Evolutionary conservation across 64 coral and sea anemone species (phyloP).

Genomic region (Montipora efflorescens): DNA sequence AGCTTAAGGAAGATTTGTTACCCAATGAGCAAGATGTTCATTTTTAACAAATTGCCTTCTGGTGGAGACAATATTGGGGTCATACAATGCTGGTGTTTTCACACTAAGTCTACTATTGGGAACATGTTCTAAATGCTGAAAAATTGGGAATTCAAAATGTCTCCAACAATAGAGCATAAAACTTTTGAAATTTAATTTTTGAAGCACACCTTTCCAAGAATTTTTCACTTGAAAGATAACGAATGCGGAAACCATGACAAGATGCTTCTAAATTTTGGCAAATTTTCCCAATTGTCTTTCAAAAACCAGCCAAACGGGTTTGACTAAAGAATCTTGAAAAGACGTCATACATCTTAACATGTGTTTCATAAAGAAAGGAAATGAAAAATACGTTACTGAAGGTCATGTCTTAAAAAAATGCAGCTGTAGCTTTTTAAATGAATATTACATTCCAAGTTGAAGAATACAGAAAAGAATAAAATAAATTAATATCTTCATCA

Average conservation of each 20-base stretch:
- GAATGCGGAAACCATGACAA: not conserved
- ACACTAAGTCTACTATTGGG: not conserved
- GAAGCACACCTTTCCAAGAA: not conserved
- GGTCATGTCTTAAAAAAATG: not conserved
- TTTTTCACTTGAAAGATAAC: not conserved
- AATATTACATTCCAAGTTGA: not conserved
- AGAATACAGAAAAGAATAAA: not conserved
- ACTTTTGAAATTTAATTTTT: not conserved
- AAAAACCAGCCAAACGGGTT: not conserved
- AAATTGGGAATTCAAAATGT: not conserved
- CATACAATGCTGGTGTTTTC: not conserved
- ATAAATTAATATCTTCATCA: no score
- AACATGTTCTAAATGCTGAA: not conserved
- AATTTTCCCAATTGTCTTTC: conserved; percentile 7
- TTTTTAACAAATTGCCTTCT: not conserved
- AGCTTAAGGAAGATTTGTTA: not conserved
- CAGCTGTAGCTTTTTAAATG: not conserved
- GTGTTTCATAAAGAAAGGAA: not conserved
- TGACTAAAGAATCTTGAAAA: not conserved
- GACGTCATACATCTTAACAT: not conserved
- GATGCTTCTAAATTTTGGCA: conserved; percentile 17
- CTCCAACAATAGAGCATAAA: not conserved
- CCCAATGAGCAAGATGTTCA: not conserved
- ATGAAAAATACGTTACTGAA: not conserved
- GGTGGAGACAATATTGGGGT: not conserved